These are phyloP conservation scores for Operophtera brumata DNA, from an alignment of 2,888 invertebrate species.

Conservation along the genomic window DNA sequence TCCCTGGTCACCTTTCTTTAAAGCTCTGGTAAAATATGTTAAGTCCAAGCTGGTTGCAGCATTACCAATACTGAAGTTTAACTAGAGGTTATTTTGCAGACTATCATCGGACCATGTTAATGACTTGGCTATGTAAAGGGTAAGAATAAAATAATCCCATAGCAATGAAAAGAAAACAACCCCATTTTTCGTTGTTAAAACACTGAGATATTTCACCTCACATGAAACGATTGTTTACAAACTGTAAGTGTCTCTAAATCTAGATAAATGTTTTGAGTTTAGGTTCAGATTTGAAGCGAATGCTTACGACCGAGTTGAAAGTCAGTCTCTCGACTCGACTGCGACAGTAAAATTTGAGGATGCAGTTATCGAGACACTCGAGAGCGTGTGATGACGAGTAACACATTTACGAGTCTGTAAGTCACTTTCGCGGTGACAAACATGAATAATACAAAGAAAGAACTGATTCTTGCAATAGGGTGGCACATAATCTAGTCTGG, in stretches of 20 bases:
- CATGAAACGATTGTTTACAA: slow-evolving; percentile 30
- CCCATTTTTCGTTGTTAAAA: slow-evolving; percentile 15
- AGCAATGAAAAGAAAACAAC: slow-evolving; percentile 20
- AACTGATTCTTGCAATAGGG: slow-evolving; percentile 7
- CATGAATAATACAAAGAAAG: slow-evolving; percentile 19
- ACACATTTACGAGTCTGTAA: slow-evolving; percentile 30
- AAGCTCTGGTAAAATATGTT: too few relatives aligned
- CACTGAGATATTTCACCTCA: slow-evolving; percentile 19
- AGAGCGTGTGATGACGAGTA: slow-evolving; percentile 30
- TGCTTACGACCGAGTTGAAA: slow-evolving; percentile 24
- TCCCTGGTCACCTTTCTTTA: too few relatives aligned
- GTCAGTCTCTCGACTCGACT: slow-evolving; percentile 22
- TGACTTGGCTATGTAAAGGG: background rate
- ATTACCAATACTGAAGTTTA: too few relatives aligned
- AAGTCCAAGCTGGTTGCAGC: too few relatives aligned
- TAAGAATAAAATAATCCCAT: slow-evolving; percentile 1
- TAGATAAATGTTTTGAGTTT: slow-evolving; percentile 34
- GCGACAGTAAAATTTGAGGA: slow-evolving; percentile 34
- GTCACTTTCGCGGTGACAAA: slow-evolving; percentile 22
- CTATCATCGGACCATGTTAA: too few relatives aligned
- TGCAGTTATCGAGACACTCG: slow-evolving; percentile 34
- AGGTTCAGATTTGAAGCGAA: slow-evolving; percentile 26
- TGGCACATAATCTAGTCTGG: background rate
- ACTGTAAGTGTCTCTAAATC: slow-evolving; percentile 30
- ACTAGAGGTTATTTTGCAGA: too few relatives aligned